Evolutionary conservation across 2,113 vertebrate genomes (phyloP), one percentile per base, ranked within the genome.

Genomic region (Hippocampus barbouri): DNA sequence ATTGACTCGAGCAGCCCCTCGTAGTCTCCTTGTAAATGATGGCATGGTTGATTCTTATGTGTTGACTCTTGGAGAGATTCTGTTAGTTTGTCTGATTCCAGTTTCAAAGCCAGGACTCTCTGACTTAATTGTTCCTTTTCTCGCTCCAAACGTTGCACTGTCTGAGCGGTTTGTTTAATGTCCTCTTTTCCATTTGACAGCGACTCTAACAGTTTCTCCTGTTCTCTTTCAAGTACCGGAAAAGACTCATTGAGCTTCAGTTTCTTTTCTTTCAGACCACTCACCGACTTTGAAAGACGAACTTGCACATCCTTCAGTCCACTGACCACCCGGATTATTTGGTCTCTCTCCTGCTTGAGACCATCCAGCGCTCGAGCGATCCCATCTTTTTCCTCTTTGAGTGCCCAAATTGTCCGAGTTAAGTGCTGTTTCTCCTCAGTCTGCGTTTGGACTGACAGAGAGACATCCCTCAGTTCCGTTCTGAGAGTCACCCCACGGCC

Each of bases 381-480:
- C 18, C 23, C 0, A 67, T 90, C 86, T 63, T 83, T 89, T 61
- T 91, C 86, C 66, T 88, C 90, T 10, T 91, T 90, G 56, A 90
- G 80, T 20, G 64, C 81, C 90, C 90, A 91, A 51, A 90, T 70
- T 27, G 78, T 10, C 4, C 89, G 83, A 62, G 89, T 91, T 59
- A 89, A 70, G 64, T 81, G 86, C 47, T 86, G 85, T 23, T 91
- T 91, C 69, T 80, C 88, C 21, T 89, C 89, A 0, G 85, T 88
- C 74, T 88, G 83, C 10, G 60, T 74, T 64, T 76, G 80, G 21
- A 90, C 47, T 5, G 80, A 85, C 60, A 77, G 66, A 72, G 77
- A 23, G 2, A 79, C 82, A 56, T 90, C 83, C 59, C 25, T 72
- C 34, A 84, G 79, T 68, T 90, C 79, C 3, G 78, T 77, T 79